phyloP scores from a whole-genome alignment of 1,140 invertebrate species.

The Bombus fervidus region DNA sequence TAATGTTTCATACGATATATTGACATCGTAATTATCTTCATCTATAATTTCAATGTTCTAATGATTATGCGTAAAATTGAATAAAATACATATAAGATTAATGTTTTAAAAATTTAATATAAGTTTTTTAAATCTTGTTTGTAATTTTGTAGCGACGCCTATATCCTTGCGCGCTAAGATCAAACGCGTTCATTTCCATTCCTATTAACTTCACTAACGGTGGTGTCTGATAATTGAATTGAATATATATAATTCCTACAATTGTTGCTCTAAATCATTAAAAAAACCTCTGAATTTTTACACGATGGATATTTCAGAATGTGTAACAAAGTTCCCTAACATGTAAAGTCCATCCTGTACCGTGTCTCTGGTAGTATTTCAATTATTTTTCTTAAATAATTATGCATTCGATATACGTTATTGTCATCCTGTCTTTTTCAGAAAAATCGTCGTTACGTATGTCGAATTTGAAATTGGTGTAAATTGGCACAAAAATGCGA shows the following conservation, averaged over 20 bases:
- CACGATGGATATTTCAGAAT: neutral
- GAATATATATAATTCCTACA: too few relatives aligned
- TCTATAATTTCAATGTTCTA: neutral
- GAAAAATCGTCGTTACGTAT: neutral
- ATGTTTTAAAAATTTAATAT: neutral
- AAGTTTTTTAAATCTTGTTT: neutral
- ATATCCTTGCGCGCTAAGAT: neutral
- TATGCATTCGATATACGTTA: too few relatives aligned
- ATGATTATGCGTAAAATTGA: neutral
- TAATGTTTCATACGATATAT: neutral
- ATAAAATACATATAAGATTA: neutral
- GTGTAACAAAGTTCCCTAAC: too few relatives aligned
- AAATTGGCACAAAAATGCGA: neutral
- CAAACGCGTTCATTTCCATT: neutral
- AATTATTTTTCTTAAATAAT: constrained; percentile 12
- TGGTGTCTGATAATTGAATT: too few relatives aligned
- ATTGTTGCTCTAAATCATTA: neutral
- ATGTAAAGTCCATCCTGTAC: neutral
- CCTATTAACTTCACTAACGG: too few relatives aligned
- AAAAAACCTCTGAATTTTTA: neutral
- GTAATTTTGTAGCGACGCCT: neutral
- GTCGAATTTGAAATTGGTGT: neutral
- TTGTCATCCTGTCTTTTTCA: neutral
- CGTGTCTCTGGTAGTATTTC: neutral
- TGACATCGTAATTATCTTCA: neutral